Evolutionary conservation across 2,888 invertebrate genomes (phyloP).

Genomic region (Smittia sp.): DNA sequence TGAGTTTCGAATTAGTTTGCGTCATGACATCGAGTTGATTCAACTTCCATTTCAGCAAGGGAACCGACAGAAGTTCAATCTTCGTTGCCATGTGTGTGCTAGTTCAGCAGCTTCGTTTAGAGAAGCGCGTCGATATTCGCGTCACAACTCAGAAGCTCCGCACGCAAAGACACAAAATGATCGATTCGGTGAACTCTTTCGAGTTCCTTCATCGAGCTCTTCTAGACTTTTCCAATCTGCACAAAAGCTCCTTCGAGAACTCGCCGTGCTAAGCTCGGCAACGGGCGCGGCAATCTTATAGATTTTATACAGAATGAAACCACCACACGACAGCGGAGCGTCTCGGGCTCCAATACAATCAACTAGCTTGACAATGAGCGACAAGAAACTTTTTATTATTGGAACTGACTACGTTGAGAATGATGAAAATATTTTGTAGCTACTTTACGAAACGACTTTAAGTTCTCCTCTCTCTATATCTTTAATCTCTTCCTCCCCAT

Average conservation of each 20-base stretch:
- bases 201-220: slow-evolving; percentile 74
- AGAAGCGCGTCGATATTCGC: slow-evolving; percentile 83
- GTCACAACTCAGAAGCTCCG: slow-evolving; percentile 78
- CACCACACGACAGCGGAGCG: not conserved
- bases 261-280: slow-evolving; percentile 43
- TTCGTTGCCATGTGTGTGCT: slow-evolving; percentile 85
- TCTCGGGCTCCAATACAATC: not conserved
- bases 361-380: not conserved
- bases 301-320: not conserved
- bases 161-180: slow-evolving; percentile 78
- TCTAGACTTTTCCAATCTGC: slow-evolving; percentile 83
- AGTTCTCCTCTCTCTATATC: not conserved
- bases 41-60: slow-evolving; percentile 63
- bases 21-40: not conserved
- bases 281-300: not conserved
- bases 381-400: not conserved
- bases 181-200: slow-evolving; percentile 71
- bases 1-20: slow-evolving; percentile 50
- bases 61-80: slow-evolving; percentile 85
- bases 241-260: slow-evolving; percentile 60
- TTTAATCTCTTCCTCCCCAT: too few relatives aligned
- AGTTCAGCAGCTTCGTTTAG: slow-evolving; percentile 78
- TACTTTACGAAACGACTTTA: not conserved
- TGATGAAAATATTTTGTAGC: not conserved
- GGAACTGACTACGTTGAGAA: not conserved